Evolutionary conservation across 2,113 vertebrate genomes (phyloP), one percentile per base, ranked within the genome.

Genomic region (Platanista minor): DNA sequence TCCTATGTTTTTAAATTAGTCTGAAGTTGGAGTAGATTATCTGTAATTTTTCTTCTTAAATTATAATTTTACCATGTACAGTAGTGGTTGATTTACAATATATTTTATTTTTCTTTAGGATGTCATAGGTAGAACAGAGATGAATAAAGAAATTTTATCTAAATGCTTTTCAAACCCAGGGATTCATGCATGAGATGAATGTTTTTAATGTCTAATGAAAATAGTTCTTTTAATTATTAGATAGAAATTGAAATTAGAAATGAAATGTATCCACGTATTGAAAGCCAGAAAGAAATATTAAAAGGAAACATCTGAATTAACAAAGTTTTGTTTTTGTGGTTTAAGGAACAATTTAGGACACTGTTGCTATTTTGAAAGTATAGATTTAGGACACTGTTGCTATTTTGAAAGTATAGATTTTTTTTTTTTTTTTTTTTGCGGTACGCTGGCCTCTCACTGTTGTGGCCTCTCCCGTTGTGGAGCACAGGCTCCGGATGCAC

Each of bases 41-140:
- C 90, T 84, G 20, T 54, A 52, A 33, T 57, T 90, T 80, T 62
- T 41, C 29, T 67, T 61, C 23, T 41, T 85, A 66, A 92, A 39
- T 91, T 83, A 66, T 86, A 49, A 75, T 75, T 75, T 85, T 77
- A 52, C 14, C 23, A 64, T 39, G 21, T 39, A 66, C 2, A 41
- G 49, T 66, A 84, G 36, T 80, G 85, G 21, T 85, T 72, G 4
- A 84, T 46, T 87, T 90, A 52, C 6, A 80, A 12, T n/a, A 41
- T 67, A 87, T 39, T 88, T 89, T 86, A n/a, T 77, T 89, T 96
- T 89, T 74, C 62, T 89, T 90, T 52, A 21, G 85, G 41, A 87
- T 77, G 33, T 46, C 15, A 72, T 5, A 90, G 10, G 64, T 4
- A 90, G 10, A 77, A 15, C 62, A 84, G 21, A 81, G 17, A 72